Percentiles rank a stretch among this genome's conserved stretches.
phyloP scores from a whole-genome alignment of 2,888 invertebrate species.

The Embidobia sp. region DNA sequence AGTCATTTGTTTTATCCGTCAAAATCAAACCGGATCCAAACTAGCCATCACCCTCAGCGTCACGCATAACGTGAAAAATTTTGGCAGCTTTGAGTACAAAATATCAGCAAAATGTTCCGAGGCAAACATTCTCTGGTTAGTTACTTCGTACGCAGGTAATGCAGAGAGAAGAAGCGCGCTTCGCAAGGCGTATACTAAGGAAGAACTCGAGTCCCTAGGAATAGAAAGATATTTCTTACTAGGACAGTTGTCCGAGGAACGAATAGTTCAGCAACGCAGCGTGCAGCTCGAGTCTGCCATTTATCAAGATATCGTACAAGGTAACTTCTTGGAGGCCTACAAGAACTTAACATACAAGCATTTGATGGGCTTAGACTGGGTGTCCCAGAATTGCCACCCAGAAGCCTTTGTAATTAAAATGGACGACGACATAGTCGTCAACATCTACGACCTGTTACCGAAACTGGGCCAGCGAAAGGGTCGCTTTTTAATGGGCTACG shows the following conservation, averaged over 20 bases:
- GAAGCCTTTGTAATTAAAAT: conserved; percentile 88
- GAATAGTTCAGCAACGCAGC: conserved; percentile 83
- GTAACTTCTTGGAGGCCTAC: conserved; percentile 89
- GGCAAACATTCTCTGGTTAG: conserved; percentile 81
- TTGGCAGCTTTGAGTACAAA: conserved; percentile 61
- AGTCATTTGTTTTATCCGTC: not conserved
- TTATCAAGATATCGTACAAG: conserved; percentile 89
- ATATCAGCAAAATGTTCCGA: conserved; percentile 66
- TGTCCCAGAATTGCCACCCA: conserved; percentile 84
- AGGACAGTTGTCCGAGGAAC: conserved; percentile 81
- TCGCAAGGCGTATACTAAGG: conserved; percentile 85
- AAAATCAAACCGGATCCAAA: not conserved
- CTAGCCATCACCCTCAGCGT: not conserved
- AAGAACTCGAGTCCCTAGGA: conserved; percentile 84
- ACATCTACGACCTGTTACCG: conserved; percentile 84
- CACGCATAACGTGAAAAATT: conserved; percentile 37
- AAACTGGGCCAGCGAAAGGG: conserved; percentile 49
- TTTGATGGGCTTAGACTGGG: conserved; percentile 91
- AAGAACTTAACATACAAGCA: conserved; percentile 92
- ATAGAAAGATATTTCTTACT: conserved; percentile 87
- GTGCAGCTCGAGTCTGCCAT: conserved; percentile 79
- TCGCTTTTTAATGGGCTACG: conserved; percentile 85
- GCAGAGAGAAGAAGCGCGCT: conserved; percentile 87
- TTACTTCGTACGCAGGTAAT: conserved; percentile 90
- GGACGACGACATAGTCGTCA: conserved; percentile 91